Evolutionary conservation across 2,888 invertebrate species (phyloP), one percentile per base, ranked within the genome.

Genomic region (Drosophila antonietae): DNA sequence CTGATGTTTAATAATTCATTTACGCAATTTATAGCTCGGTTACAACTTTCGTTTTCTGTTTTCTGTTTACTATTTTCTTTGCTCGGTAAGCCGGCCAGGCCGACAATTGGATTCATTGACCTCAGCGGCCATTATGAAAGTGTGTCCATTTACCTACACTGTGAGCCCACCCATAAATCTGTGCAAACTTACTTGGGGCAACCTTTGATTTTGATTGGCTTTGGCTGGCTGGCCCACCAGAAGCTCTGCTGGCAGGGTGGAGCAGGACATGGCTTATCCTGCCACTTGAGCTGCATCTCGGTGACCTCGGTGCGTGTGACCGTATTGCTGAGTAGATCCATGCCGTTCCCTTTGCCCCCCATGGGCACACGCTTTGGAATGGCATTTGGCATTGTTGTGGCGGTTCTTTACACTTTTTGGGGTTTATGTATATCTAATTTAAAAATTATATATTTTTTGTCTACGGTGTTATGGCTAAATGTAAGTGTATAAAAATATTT

Each of bases 141-240:
- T 31, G n/a, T 35, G 35, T 20, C 18, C 47, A 31, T n/a, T 47
- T 47, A 9, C 33, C 47, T 20, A 23, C 44, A 14, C 12, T 18
- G 9, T 8, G 12, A 9, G 8, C 37, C 66, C 20, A 15, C 35
- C 23, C 9, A 53, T 10, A 69, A 58, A 86, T 80, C 52, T 52
- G 18, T 65, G 67, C 51, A 53, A 60, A 86, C 90, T 88, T 76
- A 86, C 81, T 83, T 86, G 85, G 87, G 91, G 75, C 76, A 91
- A 78, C 84, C 90, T 91, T 90, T 91, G 78, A 86, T 86, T 82
- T 86, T 84, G 64, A 92, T 76, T n/a, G 93, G 86, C 72, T 92
- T 92, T 3, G 93, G 93, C 14, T 91, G 90, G 68, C 92, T 92
- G 64, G 92, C 91, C 92, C 93, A 93, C 82, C 93, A 92, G 80